Base-by-base conservation (phyloP, 2,888 invertebrate genomes). In the Pocota personata region DNA sequence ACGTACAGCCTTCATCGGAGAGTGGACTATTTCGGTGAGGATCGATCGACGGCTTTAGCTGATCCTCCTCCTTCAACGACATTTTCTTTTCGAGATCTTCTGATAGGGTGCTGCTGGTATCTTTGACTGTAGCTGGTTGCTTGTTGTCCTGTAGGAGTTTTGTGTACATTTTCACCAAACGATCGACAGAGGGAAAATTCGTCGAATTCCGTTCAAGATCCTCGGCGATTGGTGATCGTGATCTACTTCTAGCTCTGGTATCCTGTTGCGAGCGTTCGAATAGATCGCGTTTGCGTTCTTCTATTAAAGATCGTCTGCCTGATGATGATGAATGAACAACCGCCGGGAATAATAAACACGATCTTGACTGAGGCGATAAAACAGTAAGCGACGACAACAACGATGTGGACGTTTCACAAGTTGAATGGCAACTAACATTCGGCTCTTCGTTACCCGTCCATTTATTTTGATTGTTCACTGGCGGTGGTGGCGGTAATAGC, bases 1-100 rank as follows among this genome's bases (percentile, higher is more conserved):
- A 87, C 62, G 89, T 90, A 87, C 91, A 92, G 35, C 92, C 92
- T 82, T 92, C 92, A 73, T 92, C 92, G 5, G 91, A 92, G 5
- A 90, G 64, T 10, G 90, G 90, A 86, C 90, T 90, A 40, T 87
- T 87, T 16, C 90, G 88, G 37, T 89, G 90, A 6, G 64, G 87
- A 46, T 89, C 82, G 10, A 67, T 50, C n/a, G 43, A 19, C 3
- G 43, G 19, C 30, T 62, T 60, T n/a, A 57, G 7, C 43, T 87
- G 78, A 35, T 79, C 48, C 52, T 78, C 71, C n/a, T 72, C 57
- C 6, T 67, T 86, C 3, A 78, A 24, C 2, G 64, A 82, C 24
- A 78, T 64, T 58, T 83, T 86, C 30, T 46, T 87, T 16, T 48
- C 80, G 32, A 62, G 76, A 76, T 79, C 79, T 10, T 83, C n/a